Evolutionary conservation across 1,140 invertebrate species (phyloP), one percentile per base, ranked within the genome.

Genomic region (Apis florea): DNA sequence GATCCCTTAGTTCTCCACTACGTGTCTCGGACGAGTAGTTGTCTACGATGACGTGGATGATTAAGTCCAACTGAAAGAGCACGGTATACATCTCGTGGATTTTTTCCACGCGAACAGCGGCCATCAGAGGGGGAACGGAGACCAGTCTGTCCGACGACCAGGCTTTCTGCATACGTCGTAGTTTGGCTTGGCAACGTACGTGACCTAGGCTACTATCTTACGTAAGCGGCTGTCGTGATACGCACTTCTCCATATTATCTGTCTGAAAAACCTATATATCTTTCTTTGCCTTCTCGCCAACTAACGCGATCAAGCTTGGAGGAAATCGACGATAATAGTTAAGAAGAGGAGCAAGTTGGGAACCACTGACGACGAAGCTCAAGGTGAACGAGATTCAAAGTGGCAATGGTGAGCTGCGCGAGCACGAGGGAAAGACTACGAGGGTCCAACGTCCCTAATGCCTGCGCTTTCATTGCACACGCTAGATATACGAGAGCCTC

Each of bases 361-460:
- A 90, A 85, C 86, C 92, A 85, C 92, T 93, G 92, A 78, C 82
- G 85, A 83, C 83, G 88, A 90, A 90, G 90, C 92, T 92, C 92
- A 93, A 93, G 92, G 92, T 93, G 90, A 93, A 93, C 91, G 91
- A 92, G 92, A 91, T 92, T 91, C 89, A 89, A 91, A 91, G 91
- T 90, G 90, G 89, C 90, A 90, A 91, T 89, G 87, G 78, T 74
- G 89, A 90, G 88, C 87, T 85, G 83, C 80, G 83, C 71, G 82
- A 87, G 26, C 19, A 71, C 53, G 26, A 88, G 84, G 85, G 86
- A 90, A 88, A 90, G 84, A 75, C 83, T 78, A 59, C 70, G 54
- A 91, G 90, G 90, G 88, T 89, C 88, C 82, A 85, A 86, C 81
- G 88, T 89, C 88, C 86, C 91, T 89, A 90, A 88, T 89, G 88